Conservation (phyloP, 2,797 vertebrate genomes). For the Neosalanx taihuensis region DNA sequence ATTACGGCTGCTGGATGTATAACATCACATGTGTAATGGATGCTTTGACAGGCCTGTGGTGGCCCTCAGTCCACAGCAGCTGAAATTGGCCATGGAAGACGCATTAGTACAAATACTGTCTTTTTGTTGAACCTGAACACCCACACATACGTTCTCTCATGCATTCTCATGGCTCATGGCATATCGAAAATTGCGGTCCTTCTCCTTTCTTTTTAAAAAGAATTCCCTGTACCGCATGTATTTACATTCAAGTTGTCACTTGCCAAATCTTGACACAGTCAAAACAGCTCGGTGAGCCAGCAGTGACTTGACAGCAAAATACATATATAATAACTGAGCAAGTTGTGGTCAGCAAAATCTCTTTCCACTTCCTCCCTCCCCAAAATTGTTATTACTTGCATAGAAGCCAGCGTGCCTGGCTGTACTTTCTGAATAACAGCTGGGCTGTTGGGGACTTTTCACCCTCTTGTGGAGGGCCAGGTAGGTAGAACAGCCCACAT, state of each 20-base stretch:
- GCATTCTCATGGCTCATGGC: slow-evolving; percentile 27
- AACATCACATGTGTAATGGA: slow-evolving; percentile 28
- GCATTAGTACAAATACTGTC: slow-evolving; percentile 33
- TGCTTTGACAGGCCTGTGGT: slow-evolving; percentile 16
- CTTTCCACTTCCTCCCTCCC: slow-evolving; percentile 16
- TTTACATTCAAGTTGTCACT: slow-evolving; percentile 68
- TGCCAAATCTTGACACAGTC: slow-evolving; percentile 66
- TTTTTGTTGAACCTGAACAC: slow-evolving; percentile 36
- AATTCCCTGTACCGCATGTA: slow-evolving; percentile 44
- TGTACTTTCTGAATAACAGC: slow-evolving; percentile 47
- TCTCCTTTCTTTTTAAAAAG: slow-evolving; percentile 33
- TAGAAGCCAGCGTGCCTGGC: slow-evolving; percentile 43
- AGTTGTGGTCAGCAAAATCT: slow-evolving; percentile 62
- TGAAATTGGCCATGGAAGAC: slow-evolving; percentile 15
- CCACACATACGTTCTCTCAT: slow-evolving; percentile 9
- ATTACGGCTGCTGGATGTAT: slow-evolving; percentile 22
- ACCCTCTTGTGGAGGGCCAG: slow-evolving; percentile 7
- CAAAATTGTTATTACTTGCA: slow-evolving; percentile 34
- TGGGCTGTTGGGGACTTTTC: slow-evolving; percentile 20
- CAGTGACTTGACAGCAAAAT: slow-evolving; percentile 55
- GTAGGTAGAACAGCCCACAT: slow-evolving; percentile 12
- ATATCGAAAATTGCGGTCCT: slow-evolving; percentile 47
- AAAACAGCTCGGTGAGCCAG: slow-evolving; percentile 52
- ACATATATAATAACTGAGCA: slow-evolving; percentile 59
- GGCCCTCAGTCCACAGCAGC: neutral